These are phyloP conservation scores for Gordius sp. DNA, from an alignment of 2,888 invertebrate genomes.

Conservation along the genomic window DNA sequence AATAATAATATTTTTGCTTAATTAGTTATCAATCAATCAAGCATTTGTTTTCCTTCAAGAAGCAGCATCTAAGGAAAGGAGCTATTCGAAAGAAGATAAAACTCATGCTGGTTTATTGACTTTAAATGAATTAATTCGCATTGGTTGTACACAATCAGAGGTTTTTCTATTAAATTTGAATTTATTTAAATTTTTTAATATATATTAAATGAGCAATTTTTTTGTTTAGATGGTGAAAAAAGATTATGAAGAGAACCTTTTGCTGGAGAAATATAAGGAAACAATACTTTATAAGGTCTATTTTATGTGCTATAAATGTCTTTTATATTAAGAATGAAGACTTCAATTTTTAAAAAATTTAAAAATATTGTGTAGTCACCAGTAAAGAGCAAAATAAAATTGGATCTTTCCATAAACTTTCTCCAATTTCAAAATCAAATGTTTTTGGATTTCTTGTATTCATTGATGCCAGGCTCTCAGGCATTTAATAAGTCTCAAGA, in stretches of 20 bases:
- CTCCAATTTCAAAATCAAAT: slow-evolving; percentile 14
- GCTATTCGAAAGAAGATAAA: slow-evolving; percentile 43
- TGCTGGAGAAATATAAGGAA: slow-evolving; percentile 10
- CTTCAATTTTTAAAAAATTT: slow-evolving; percentile 15
- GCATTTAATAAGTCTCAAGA: background rate
- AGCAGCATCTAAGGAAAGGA: slow-evolving; percentile 39
- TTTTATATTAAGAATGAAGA: background rate
- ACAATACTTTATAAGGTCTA: slow-evolving; percentile 14
- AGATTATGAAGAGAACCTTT: background rate
- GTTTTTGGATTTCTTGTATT: background rate
- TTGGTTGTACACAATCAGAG: slow-evolving; percentile 23
- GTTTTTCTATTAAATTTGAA: slow-evolving; percentile 17
- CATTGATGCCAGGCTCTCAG: background rate
- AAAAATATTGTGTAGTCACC: background rate
- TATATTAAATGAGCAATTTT: background rate
- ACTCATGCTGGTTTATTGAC: slow-evolving; percentile 71
- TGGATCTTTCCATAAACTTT: slow-evolving; percentile 1
- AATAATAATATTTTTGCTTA: background rate
- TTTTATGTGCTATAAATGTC: background rate
- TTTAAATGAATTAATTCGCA: slow-evolving; percentile 61
- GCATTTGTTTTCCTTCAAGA: slow-evolving; percentile 56
- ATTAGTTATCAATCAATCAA: slow-evolving; percentile 12
- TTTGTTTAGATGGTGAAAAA: background rate
- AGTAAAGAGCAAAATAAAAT: background rate
- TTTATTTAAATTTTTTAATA: background rate